phyloP scores from a whole-genome alignment of 2,888 invertebrate species.

The Byasa hedistus region DNA sequence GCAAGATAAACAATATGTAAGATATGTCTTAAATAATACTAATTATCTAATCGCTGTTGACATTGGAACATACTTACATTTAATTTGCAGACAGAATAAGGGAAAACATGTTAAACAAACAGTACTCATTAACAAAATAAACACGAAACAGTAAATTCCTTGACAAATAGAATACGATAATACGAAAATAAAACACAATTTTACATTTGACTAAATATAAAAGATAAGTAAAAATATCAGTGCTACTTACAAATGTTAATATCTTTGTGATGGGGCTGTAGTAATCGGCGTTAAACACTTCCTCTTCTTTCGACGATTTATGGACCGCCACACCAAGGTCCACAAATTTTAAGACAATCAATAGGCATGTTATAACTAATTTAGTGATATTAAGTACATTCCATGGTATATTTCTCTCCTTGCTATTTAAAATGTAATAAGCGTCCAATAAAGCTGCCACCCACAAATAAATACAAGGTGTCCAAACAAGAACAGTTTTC shows the following conservation, averaged over 20 bases:
- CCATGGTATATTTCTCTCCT: constrained; percentile 89
- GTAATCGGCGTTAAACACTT: constrained; percentile 84
- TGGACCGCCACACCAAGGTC: constrained; percentile 84
- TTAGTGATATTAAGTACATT: constrained; percentile 85
- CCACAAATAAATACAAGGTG: constrained; percentile 93
- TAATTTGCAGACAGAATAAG: constrained; percentile 11
- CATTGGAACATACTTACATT: constrained; percentile 2
- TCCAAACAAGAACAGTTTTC: constrained; percentile 93
- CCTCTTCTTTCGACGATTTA: constrained; percentile 69
- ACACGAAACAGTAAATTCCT: constrained; percentile 1
- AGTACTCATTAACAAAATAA: constrained; percentile 18
- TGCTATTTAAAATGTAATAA: constrained; percentile 87
- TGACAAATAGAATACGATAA: constrained; percentile 14
- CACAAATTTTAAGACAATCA: constrained; percentile 83
- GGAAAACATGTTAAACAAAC: constrained; percentile 9
- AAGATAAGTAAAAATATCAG: constrained; percentile 4
- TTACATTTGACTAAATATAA: constrained; percentile 12
- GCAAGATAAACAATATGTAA: constrained; percentile 8
- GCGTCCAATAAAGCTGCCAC: constrained; percentile 85
- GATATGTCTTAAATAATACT: constrained; percentile 10
- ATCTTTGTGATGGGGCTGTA: constrained; percentile 89
- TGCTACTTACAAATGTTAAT: constrained; percentile 88
- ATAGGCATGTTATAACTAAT: constrained; percentile 81
- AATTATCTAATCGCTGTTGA: constrained; percentile 9
- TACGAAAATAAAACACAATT: not conserved